Evolutionary conservation across 2,888 invertebrate species (phyloP), one percentile per base, ranked within the genome.

Genomic region (Hermodice carunculata): DNA sequence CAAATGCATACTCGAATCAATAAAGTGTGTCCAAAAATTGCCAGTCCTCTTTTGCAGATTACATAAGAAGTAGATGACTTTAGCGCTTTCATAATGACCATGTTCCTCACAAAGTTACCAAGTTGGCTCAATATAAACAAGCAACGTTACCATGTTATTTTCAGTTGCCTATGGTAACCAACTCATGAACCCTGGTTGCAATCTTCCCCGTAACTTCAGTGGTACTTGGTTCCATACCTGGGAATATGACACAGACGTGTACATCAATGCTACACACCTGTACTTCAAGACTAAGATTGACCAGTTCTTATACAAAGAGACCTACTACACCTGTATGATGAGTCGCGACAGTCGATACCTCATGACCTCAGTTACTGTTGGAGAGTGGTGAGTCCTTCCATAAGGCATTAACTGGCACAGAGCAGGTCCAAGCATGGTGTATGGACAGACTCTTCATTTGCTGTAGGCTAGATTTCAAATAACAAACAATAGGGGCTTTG

Each of bases 221-320:
- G 97, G 98, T 0, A 91, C 93, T 26, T 98, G 98, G 98, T 94
- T 97, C 57, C 98, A 98, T 80, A 97, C 98, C 0, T 97, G 97
- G 0, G 97, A 98, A 82, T 94, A 96, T 72, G 96, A 97, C 85
- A 97, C 97, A 0, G 95, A 96, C 31, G 85, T 86, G 32, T 52
- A 48, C 3, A 95, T 98, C 43, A 98, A 98, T 81, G 94, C 95
- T 80, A 98, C 98, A 0, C 98, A 98, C 82, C 96, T 98, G 40
- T 94, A 96, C 76, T 97, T 97, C 87, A 95, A 94, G 0, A 96
- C 94, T 87, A 94, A 94, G 86, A 96, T 97, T 0, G 97, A 98
- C 86, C 94, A 93, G 76, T 85, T 78, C 75, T 81, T 76, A 56
- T 85, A 90, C 95, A 77, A 83, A 75, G 76, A 91, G 90, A 96